Evolutionary conservation across 2,113 vertebrate genomes (phyloP), one percentile per base, ranked within the genome.

Genomic region (Clarias macrocephalus): DNA sequence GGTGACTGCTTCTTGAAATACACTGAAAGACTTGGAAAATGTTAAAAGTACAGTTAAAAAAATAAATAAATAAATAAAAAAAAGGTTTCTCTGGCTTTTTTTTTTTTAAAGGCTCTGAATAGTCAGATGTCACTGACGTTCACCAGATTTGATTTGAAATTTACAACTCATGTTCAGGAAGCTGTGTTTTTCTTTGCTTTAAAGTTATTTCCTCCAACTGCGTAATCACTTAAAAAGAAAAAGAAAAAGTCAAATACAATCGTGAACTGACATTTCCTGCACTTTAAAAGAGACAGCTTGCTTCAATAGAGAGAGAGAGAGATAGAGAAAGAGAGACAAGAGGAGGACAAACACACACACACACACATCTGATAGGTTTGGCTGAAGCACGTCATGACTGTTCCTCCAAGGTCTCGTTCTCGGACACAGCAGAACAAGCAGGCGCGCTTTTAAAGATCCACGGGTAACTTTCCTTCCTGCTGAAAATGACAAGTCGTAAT

Each of bases 321-420:
- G 48, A 48, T 6, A 6, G 48, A 8, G 48, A 48, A 8, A 48
- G 48, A 77, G 13, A 79, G 28, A 28, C 48, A 56, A 56, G 75
- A 76, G 23, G 23, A 48, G 23, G 37, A 76, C 83, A 68, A 16
- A 76, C 30, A 63, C 7, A 84, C 19, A 76, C 84, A 70, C 42
- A 70, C 15, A 83, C 11, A 54, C 5, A 83, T 79, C 60, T 59
- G n/a, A 73, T 37, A 33, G 80, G 25, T 83, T 72, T 81, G 57
- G 62, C 66, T 62, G 15, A 70, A 83, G 62, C 82, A 68, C 10
- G n/a, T 16, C 42, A 54, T 16, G 37, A 2, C 65, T 28, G 42
- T n/a, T 19, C 82, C 82, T 57, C 82, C 11, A 16, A 52, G 76
- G 7, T 33, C 52, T 57, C 23, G 76, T 52, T 77, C 25, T 13